Base-by-base conservation (phyloP, 2,113 vertebrate genomes). In the Poeciliopsis prolifica region DNA sequence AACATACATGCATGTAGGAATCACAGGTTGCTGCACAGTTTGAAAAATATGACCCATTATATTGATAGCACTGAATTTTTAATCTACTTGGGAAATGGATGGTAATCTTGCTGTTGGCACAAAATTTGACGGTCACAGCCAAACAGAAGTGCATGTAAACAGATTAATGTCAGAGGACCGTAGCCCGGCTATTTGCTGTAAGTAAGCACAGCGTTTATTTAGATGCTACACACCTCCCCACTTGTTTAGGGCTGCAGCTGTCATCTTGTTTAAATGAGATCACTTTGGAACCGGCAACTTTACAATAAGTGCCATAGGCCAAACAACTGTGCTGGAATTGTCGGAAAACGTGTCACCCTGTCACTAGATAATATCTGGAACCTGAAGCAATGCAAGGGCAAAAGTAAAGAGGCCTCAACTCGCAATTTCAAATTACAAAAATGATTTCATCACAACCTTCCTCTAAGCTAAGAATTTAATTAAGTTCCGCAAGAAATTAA, bases 311-410 rank as follows among this genome's bases (percentile, higher is more conserved):
- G 70, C 13, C 65, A 28, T 61, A 61, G 37, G 44, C 68, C 31
- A 58, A 75, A 37, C 35, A 74, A 79, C 73, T 33, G 63, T 79
- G 29, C 14, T 62, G 14, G 42, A 40, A 71, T 15, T 77, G 64
- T 82, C 69, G 76, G 35, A 40, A 81, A 79, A 67, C 26, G 62
- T 68, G 37, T 77, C 72, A 74, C 4, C 19, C n/a, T 31, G 30
- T 75, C 66, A 28, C 35, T 82, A 60, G 74, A 81, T 81, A 82
- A 74, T 67, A 83, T 75, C 42, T 15, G 67, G 15, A 62, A 74
- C 63, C 67, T 35, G 24, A 61, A 28, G 77, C 63, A 54, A 74
- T 28, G 65, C n/a, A 48, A 68, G 77, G 65, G 42, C 80, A 65
- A 13, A 3, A 61, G 4, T 29, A 30, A 35, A 29, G 3, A 75